Evolutionary conservation across 2,113 vertebrate species (phyloP).

Genomic region (Cepphus grylle): DNA sequence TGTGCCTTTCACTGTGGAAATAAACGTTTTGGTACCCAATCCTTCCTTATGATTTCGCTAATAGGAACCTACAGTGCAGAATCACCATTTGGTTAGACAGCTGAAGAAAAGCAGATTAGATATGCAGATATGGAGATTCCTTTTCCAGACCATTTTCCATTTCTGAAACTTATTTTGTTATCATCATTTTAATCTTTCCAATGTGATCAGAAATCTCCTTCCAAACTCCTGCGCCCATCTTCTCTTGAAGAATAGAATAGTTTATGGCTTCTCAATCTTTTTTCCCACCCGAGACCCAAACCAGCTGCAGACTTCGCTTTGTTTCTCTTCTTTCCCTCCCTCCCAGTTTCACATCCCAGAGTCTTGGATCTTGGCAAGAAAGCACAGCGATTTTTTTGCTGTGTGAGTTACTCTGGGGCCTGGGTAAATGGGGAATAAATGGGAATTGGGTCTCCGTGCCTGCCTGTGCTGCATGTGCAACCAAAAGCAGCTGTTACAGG

Average conservation of each 20-base stretch:
- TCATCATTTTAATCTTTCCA: conserved; percentile 18
- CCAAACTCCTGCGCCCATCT: neutral
- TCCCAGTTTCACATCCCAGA: neutral
- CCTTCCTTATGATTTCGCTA: conserved; percentile 2
- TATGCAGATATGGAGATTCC: conserved; percentile 28
- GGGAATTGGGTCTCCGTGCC: neutral
- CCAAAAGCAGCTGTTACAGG: neutral
- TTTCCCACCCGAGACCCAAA: neutral
- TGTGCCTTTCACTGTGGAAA: neutral
- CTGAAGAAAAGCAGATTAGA: conserved; percentile 48
- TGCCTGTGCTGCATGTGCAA: neutral
- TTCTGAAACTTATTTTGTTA: conserved; percentile 51
- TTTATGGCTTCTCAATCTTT: neutral
- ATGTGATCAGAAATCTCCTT: conserved; percentile 16
- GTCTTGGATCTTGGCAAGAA: neutral
- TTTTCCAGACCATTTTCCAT: conserved; percentile 38
- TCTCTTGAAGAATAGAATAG: neutral
- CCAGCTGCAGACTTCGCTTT: conserved; percentile 2
- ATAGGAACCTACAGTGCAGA: neutral
- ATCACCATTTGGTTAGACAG: conserved; percentile 13
- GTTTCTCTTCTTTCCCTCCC: neutral
- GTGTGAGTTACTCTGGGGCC: neutral
- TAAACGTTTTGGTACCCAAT: neutral
- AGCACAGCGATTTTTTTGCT: neutral
- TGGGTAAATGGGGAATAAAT: neutral